Evolutionary conservation across 1,140 invertebrate genomes (phyloP).

Genomic region (Bombus consobrinus): DNA sequence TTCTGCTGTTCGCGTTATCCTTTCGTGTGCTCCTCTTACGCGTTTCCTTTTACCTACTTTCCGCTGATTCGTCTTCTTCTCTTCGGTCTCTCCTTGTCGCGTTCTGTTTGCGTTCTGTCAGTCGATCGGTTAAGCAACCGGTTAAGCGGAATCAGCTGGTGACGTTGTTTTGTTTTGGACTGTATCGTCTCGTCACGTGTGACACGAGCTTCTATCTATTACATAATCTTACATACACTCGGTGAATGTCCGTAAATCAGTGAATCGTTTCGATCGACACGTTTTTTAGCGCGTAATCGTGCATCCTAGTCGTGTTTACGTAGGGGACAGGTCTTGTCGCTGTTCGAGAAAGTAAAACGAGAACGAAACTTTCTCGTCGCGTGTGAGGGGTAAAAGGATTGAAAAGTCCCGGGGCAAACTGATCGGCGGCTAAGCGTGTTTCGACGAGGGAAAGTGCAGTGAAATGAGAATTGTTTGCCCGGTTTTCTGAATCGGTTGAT

Average conservation of each 20-base stretch:
- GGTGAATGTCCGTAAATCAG: background rate
- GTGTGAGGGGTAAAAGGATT: background rate
- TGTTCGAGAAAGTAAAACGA: too few species aligned
- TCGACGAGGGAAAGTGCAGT: background rate
- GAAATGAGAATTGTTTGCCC: background rate
- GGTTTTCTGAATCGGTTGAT: background rate
- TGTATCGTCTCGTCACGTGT: background rate
- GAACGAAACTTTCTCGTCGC: background rate
- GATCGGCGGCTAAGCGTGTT: background rate
- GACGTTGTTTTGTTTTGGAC: background rate
- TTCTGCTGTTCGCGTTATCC: background rate
- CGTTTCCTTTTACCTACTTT: background rate
- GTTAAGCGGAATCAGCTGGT: constrained; percentile 45
- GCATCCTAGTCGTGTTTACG: background rate
- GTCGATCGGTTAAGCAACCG: background rate
- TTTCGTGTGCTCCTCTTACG: background rate
- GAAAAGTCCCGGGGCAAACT: background rate
- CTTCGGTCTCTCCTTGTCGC: background rate
- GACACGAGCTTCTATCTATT: background rate
- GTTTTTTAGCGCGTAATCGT: background rate
- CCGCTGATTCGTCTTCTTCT: background rate
- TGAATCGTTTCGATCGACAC: background rate
- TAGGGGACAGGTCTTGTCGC: background rate
- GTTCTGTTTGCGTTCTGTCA: background rate
- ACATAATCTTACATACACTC: background rate